Base-by-base conservation (phyloP, 2,113 vertebrate species). In the Eurystomus gularis region DNA sequence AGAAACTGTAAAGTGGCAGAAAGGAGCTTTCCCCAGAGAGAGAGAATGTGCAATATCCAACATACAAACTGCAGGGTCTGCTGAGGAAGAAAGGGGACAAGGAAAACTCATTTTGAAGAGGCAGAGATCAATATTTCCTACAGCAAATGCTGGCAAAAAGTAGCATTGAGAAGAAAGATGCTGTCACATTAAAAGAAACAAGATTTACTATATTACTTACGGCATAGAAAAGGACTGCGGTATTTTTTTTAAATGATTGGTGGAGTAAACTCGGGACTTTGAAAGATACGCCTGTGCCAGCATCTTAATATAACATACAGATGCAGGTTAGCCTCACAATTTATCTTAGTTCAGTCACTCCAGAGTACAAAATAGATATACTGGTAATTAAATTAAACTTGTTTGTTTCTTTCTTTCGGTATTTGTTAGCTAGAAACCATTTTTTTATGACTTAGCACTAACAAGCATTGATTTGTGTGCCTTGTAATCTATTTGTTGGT, bases 21-120 rank as follows among this genome's bases (percentile, higher is more conserved):
- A 54, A 51, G 52, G 72, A 94, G 42, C 48, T 65, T 86, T 92
- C 95, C 90, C 73, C 52, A 49, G 90, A 75, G 95, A 88, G 95
- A 88, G 5, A 79, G 29, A 84, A 79, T 44, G 61, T 94, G 71
- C 72, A 93, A 73, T 81, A 94, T 69, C 95, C 88, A 94, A 58
- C 72, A 62, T 40, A 92, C 52, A 77, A 88, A 93, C 49, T 62
- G 42, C 55, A 82, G 71, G 66, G 83, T 91, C 68, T 68, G 23
- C 57, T 55, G 83, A 92, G 82, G 86, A 91, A 88, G 62, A 80
- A 89, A 92, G 48, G 14, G 33, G 88, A 94, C 86, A 92, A 91
- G 93, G 54, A 97, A 94, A 97, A 91, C 39, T 91, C 81, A 96
- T 96, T 97, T 94, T 93, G 72, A 76, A 88, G 86, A 46, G 78